Evolutionary conservation across 2,888 invertebrate genomes (phyloP).

Genomic region (Chloroclysta siterata): DNA sequence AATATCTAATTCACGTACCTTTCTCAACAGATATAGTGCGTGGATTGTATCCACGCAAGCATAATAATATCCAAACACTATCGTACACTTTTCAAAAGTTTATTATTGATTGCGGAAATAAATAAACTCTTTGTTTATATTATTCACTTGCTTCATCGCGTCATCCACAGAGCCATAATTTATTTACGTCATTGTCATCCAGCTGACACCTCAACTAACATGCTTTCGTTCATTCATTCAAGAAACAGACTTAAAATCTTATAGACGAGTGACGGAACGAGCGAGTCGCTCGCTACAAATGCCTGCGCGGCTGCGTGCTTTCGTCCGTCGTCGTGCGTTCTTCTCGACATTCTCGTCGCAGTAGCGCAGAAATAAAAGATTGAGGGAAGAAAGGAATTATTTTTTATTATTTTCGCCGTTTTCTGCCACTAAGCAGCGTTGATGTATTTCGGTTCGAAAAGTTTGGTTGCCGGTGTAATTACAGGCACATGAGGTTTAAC

Average conservation of each 20-base stretch:
- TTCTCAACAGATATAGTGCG: background rate
- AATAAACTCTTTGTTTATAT: background rate
- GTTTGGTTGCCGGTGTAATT: too few species aligned
- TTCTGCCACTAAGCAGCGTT: too few species aligned
- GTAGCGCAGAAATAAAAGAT: too few species aligned
- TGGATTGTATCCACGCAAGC: background rate
- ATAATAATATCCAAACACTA: background rate
- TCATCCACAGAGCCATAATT: background rate
- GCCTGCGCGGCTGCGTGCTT: too few species aligned
- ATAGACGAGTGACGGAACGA: too few species aligned
- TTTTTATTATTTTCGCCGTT: too few species aligned
- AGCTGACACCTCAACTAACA: background rate
- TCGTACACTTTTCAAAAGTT: background rate
- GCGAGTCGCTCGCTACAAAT: too few species aligned
- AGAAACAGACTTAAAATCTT: background rate
- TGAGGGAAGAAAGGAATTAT: too few species aligned
- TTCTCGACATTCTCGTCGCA: too few species aligned
- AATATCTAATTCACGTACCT: background rate
- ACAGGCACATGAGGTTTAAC: too few species aligned
- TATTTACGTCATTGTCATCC: background rate
- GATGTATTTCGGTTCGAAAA: too few species aligned
- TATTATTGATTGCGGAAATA: background rate
- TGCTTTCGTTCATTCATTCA: background rate
- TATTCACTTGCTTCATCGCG: background rate
- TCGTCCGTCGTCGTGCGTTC: too few species aligned